These are phyloP conservation scores for Pseudoatta argentina DNA, from an alignment of 1,140 invertebrate genomes.

Conservation along the genomic window DNA sequence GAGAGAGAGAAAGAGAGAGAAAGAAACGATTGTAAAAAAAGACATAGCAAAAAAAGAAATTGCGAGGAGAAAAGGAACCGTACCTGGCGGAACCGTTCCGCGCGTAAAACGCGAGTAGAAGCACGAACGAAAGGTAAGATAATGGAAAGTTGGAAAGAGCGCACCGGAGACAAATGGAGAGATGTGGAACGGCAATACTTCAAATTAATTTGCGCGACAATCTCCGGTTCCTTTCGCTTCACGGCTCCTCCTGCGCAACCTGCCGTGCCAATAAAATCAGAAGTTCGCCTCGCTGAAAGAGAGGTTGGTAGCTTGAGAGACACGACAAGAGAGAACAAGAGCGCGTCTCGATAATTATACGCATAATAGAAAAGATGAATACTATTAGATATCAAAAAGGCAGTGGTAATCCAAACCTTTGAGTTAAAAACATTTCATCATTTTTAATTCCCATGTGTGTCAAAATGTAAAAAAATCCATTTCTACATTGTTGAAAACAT, in stretches of 20 bases:
- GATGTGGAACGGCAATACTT: conserved; percentile 77
- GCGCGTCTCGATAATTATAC: conserved; percentile 29
- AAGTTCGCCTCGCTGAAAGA: conserved; percentile 53
- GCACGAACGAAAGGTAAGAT: conserved; percentile 61
- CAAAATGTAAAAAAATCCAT: too few species aligned
- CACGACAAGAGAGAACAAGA: conserved; percentile 26
- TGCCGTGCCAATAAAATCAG: conserved; percentile 68
- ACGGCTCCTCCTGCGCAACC: conserved; percentile 25
- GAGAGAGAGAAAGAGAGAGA: background rate
- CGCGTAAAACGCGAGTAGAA: conserved; percentile 18
- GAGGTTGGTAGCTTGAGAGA: background rate
- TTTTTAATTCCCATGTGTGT: too few species aligned
- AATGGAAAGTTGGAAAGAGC: conserved; percentile 73
- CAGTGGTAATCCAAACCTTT: too few species aligned
- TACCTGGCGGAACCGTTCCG: conserved; percentile 33
- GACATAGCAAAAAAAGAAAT: background rate
- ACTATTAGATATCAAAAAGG: too few species aligned
- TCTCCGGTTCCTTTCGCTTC: conserved; percentile 74
- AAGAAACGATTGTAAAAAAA: conserved; percentile 20
- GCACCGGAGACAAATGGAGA: conserved; percentile 69
- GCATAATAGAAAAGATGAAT: background rate
- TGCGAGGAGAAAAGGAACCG: background rate
- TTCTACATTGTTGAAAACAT: too few species aligned
- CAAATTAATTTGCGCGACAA: conserved; percentile 78
- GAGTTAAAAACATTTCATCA: too few species aligned